These are phyloP conservation scores for Hirtodrosophila duncani DNA, from an alignment of 2,888 invertebrate genomes.

Conservation along the genomic window DNA sequence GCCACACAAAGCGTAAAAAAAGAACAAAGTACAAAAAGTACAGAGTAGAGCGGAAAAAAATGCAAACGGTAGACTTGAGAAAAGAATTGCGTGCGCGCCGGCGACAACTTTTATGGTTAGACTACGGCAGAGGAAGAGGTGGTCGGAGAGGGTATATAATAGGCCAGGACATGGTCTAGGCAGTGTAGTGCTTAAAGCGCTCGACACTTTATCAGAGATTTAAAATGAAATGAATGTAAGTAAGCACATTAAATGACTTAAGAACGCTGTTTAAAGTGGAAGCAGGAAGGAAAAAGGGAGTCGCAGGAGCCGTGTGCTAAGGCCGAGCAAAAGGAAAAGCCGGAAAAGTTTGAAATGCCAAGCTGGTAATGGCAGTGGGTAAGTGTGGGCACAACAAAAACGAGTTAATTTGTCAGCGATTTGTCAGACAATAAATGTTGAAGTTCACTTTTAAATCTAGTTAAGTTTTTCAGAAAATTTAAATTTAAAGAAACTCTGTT, in stretches of 20 bases:
- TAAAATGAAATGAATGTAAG: slow-evolving; percentile 65
- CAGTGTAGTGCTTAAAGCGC: slow-evolving; percentile 48
- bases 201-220: slow-evolving; percentile 63
- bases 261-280: slow-evolving; percentile 42
- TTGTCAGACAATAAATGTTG: slow-evolving; percentile 47
- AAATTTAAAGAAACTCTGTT: background rate
- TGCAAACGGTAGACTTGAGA: slow-evolving; percentile 28
- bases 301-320: too few relatives aligned
- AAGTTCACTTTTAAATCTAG: slow-evolving; percentile 28
- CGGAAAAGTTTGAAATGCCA: slow-evolving; percentile 42
- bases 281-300: slow-evolving; percentile 4
- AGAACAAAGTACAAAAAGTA: slow-evolving; percentile 9
- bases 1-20: slow-evolving; percentile 17
- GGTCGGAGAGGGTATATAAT: background rate
- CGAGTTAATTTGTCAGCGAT: slow-evolving; percentile 67
- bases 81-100: slow-evolving; percentile 67
- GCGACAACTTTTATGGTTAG: slow-evolving; percentile 59
- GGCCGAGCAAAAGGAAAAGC: background rate
- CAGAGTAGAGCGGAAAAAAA: slow-evolving; percentile 24
- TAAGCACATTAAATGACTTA: slow-evolving; percentile 66
- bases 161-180: background rate
- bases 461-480: slow-evolving; percentile 7
- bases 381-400: slow-evolving; percentile 44
- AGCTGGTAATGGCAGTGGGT: too few relatives aligned
- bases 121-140: background rate